Percentiles rank a stretch among this genome's conserved stretches.
Conservation (phyloP, 2,797 vertebrate genomes). For the Aplochiton taeniatus region DNA sequence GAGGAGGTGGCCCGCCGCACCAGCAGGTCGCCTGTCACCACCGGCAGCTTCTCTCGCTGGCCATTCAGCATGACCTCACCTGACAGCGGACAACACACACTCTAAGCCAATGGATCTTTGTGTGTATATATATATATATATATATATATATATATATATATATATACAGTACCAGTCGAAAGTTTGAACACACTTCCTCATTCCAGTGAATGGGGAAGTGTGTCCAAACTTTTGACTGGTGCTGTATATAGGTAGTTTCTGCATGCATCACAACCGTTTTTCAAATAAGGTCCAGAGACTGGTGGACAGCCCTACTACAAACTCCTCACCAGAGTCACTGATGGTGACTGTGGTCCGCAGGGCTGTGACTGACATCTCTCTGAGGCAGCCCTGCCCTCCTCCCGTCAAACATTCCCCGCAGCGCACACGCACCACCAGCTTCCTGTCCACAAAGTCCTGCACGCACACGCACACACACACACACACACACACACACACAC, state of each 20-base stretch:
- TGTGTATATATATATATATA: too few relatives aligned
- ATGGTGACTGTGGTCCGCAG: conserved; percentile 74
- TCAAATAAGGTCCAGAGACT: background rate
- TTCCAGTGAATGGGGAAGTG: too few relatives aligned
- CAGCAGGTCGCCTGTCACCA: conserved; percentile 71
- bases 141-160: too few relatives aligned
- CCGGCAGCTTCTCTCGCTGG: conserved; percentile 75
- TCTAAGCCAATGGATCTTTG: background rate
- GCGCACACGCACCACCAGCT: conserved; percentile 72
- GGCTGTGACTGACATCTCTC: conserved; percentile 72
- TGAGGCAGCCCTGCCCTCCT: conserved; percentile 69
- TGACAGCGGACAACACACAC: conserved; percentile 39
- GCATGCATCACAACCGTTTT: too few relatives aligned
- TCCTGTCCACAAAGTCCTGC: conserved; percentile 84
- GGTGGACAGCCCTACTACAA: background rate
- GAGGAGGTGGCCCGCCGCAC: conserved; percentile 78
- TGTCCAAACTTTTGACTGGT: too few relatives aligned
- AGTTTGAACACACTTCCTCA: too few relatives aligned
- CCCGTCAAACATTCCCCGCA: conserved; percentile 67
- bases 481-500: conserved; percentile 6
- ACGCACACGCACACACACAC: conserved; percentile 30
- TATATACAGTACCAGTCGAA: too few relatives aligned
- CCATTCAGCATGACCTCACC: conserved; percentile 79
- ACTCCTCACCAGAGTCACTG: conserved; percentile 77
- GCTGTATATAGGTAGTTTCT: too few relatives aligned